Evolutionary conservation across 2,113 vertebrate genomes (phyloP).

Genomic region (Salvelinus sp.): DNA sequence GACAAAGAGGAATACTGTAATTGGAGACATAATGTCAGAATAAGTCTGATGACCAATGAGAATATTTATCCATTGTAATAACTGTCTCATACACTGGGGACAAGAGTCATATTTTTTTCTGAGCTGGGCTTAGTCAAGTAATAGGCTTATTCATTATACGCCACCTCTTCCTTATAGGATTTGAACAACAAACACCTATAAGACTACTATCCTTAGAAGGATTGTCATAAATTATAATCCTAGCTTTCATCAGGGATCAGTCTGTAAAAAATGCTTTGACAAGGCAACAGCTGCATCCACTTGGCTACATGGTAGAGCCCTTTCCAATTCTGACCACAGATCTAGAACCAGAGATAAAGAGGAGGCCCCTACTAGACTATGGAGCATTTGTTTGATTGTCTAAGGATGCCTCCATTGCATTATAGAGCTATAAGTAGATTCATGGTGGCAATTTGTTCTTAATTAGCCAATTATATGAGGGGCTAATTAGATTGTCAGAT

Average conservation of each 20-base stretch:
- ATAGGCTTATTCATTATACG: neutral
- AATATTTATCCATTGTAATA: constrained; percentile 1
- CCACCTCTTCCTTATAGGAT: neutral
- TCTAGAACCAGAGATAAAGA: constrained; percentile 13
- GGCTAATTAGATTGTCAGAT: constrained; percentile 58
- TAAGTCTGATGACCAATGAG: constrained; percentile 32
- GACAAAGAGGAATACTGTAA: neutral
- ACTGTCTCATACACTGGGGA: neutral
- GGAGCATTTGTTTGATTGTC: constrained; percentile 38
- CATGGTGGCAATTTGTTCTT: constrained; percentile 38
- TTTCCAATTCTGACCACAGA: neutral
- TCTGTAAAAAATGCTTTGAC: constrained; percentile 1
- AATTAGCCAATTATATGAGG: constrained; percentile 31
- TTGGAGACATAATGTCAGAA: constrained; percentile 7
- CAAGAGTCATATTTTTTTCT: neutral
- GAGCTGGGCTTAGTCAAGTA: neutral
- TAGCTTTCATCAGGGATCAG: neutral
- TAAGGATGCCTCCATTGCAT: constrained; percentile 41
- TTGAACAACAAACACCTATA: neutral
- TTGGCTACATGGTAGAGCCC: neutral
- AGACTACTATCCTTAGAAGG: neutral
- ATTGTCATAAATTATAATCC: neutral
- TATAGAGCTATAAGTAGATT: constrained; percentile 30
- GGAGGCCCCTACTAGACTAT: neutral
- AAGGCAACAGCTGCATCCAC: constrained; percentile 10